Conservation (phyloP, 2,888 invertebrate species). For the Drosophila pullipes region DNA sequence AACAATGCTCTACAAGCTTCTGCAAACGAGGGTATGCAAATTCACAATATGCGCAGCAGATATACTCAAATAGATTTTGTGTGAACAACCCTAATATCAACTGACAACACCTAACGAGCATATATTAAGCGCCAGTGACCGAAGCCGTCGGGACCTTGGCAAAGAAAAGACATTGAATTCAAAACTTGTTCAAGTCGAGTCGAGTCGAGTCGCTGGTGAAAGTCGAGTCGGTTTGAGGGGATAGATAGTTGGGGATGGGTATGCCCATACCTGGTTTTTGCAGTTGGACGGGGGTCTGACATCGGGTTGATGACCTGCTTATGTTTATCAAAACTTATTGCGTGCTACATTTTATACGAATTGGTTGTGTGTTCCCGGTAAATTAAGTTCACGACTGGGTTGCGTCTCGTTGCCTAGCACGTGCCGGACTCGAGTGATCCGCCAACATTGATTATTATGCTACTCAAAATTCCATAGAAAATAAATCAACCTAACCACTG, state of each 20-base stretch:
- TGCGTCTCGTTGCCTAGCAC: conserved; percentile 43
- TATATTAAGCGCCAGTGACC: conserved; percentile 37
- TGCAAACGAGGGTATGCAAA: background rate
- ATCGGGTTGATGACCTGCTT: conserved; percentile 68
- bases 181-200: conserved; percentile 31
- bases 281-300: conserved; percentile 17
- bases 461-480: conserved; percentile 65
- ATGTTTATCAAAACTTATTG: conserved; percentile 64
- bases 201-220: conserved; percentile 4
- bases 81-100: conserved; percentile 44
- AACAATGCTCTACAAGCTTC: background rate
- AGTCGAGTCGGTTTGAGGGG: background rate
- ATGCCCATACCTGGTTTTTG: background rate
- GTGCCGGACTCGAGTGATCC: conserved; percentile 26
- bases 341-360: conserved; percentile 47
- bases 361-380: conserved; percentile 8
- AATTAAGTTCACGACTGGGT: conserved; percentile 40
- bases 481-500: conserved; percentile 66
- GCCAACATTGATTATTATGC: conserved; percentile 43
- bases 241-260: background rate
- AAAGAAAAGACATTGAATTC: conserved; percentile 64
- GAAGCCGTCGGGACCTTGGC: conserved; percentile 55
- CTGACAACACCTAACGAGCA: conserved; percentile 35
- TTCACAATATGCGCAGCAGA: conserved; percentile 1
- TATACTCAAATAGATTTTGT: background rate